These are phyloP conservation scores for Pagetopsis macropterus DNA, from an alignment of 2,797 vertebrate species.

Conservation along the genomic window DNA sequence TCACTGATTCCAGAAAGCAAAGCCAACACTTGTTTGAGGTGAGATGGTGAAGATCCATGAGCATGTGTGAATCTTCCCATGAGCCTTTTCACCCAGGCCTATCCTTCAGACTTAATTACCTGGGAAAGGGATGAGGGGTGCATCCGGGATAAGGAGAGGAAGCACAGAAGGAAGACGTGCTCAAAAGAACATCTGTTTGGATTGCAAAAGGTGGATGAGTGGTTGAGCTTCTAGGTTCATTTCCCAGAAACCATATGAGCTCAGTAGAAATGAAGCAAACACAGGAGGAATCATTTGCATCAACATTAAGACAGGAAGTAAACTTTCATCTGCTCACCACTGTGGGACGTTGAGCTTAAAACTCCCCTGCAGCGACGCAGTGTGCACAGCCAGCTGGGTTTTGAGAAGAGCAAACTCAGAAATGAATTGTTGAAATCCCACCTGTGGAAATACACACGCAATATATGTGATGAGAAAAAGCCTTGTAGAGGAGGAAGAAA, in stretches of 20 bases:
- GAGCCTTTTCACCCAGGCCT: conserved; percentile 20
- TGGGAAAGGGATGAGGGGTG: conserved; percentile 12
- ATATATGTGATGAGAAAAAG: conserved; percentile 9
- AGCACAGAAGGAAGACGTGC: conserved; percentile 19
- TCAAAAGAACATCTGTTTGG: conserved; percentile 40
- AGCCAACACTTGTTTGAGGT: conserved; percentile 19
- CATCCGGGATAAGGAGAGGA: conserved; percentile 6
- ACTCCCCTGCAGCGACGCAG: neutral
- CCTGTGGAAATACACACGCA: neutral
- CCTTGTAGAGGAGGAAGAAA: conserved; percentile 10
- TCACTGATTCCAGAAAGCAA: neutral
- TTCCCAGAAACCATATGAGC: conserved; percentile 7
- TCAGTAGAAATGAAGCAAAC: conserved; percentile 3
- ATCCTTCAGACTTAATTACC: conserved; percentile 27
- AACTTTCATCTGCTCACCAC: conserved; percentile 4
- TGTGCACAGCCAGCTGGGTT: conserved; percentile 11
- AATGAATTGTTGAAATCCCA: conserved; percentile 12
- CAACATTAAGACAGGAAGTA: conserved; percentile 9
- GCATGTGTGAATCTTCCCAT: conserved; percentile 18
- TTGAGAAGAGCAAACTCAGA: conserved; percentile 2
- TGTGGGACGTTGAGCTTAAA: neutral
- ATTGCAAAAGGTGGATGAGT: conserved; percentile 1
- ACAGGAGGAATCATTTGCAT: neutral
- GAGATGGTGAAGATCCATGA: conserved; percentile 27
- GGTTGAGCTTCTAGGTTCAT: conserved; percentile 4